Evolutionary conservation across 2,888 invertebrate genomes (phyloP).

Genomic region (Hydrotaea cyrtoneurina): DNA sequence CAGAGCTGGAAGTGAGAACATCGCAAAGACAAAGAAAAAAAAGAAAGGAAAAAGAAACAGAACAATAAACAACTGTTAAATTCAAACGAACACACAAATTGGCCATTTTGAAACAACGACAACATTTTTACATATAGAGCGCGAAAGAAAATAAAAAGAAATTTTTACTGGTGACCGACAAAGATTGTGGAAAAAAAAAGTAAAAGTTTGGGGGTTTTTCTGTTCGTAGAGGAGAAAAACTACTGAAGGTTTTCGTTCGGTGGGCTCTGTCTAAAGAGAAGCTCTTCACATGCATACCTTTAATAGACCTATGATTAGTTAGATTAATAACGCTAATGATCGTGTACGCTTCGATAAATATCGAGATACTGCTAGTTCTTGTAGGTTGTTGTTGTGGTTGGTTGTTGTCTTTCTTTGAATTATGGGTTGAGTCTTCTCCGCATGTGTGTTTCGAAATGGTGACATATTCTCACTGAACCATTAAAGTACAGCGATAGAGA

Average conservation of each 20-base stretch:
- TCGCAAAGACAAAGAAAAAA: constrained; percentile 22
- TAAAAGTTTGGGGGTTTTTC: constrained; percentile 53
- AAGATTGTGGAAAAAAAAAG: constrained; percentile 39
- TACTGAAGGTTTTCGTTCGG: constrained; percentile 14
- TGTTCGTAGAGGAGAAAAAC: no score
- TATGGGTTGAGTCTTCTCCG: neutral
- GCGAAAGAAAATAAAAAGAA: constrained; percentile 39
- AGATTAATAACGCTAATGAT: constrained; percentile 68
- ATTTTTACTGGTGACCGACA: neutral
- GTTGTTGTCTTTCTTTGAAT: neutral
- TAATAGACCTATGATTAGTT: constrained; percentile 72
- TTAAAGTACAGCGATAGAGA: constrained; percentile 71
- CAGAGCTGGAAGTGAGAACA: constrained; percentile 50
- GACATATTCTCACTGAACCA: constrained; percentile 73
- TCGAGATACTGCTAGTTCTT: constrained; percentile 59
- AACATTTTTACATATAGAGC: constrained; percentile 38
- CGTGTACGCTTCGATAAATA: constrained; percentile 76
- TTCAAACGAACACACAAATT: no score
- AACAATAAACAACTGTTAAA: constrained; percentile 10
- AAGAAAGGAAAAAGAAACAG: constrained; percentile 5
- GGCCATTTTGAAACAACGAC: neutral
- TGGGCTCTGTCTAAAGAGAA: constrained; percentile 12
- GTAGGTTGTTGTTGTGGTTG: neutral
- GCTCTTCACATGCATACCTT: neutral
- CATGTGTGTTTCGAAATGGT: constrained; percentile 31